Evolutionary conservation across 2,113 vertebrate species (phyloP), one percentile per base, ranked within the genome.

Genomic region (Paramisgurnus dabryanus): DNA sequence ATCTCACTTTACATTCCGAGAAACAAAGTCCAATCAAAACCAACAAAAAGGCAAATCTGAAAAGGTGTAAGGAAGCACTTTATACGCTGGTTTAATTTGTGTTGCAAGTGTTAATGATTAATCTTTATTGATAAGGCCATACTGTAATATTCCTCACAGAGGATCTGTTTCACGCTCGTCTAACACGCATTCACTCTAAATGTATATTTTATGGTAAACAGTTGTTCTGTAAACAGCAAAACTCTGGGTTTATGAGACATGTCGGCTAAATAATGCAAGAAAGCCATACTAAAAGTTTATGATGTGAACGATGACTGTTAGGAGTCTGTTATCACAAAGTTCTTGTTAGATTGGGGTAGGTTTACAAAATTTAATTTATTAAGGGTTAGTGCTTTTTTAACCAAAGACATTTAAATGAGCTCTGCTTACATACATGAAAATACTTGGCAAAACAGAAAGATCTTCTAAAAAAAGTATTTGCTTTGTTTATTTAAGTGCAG

Each of bases 51-150:
- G 53, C 17, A 61, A 61, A 65, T 65, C 15, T 50, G 55, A 74
- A 61, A 5, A 65, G 8, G 61, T 66, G 43, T 8, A 13, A 15
- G 6, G 41, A 74, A 39, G 39, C 71, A 73, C 39, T 9, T 41
- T 39, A 60, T 18, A 22, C 13, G 4, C 58, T 39, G 1, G 6
- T n/a, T 63, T 63, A 17, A 63, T 12, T 17, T 47, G 43, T 74
- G 15, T 22, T 22, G 43, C n/a, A 18, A 49, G 18, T 47, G 12
- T 75, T 39, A 75, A 75, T 64, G 58, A 75, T 64, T 61, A 4
- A 75, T 58, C 17, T 75, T 64, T 34, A 49, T 49, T 49, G 58
- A 75, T 15, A 49, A 64, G 18, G 58, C 72, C 63, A 64, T 10
- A 45, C 18, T 49, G 34, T 15, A 75, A 17, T n/a, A 47, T 39